Conservation (phyloP, 1,140 invertebrate genomes). For the Ceratoteleas bidentatus region DNA sequence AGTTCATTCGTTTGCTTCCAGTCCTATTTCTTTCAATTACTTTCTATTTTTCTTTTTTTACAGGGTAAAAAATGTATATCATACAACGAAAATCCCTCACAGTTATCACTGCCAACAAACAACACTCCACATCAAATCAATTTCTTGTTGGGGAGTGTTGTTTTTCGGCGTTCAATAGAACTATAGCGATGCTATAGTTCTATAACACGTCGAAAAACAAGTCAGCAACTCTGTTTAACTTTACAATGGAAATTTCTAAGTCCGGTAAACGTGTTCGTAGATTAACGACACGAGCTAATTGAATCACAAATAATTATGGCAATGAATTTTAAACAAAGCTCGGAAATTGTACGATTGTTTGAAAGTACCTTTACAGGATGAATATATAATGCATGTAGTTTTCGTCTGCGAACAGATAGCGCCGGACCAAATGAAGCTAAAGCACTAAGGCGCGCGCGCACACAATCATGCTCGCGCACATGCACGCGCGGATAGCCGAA, state of each 20-base stretch:
- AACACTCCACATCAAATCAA: no score
- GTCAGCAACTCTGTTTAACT: not conserved
- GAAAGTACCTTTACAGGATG: constrained; percentile 64
- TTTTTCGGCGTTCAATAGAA: no score
- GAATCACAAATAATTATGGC: constrained; percentile 56
- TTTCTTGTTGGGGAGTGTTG: no score
- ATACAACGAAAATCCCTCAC: no score
- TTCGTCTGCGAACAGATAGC: constrained; percentile 50
- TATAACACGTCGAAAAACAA: no score
- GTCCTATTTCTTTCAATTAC: no score
- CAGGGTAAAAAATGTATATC: no score
- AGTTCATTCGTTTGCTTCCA: no score
- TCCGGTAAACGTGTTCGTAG: constrained; percentile 40
- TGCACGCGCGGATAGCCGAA: constrained; percentile 40
- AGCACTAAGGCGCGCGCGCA: constrained; percentile 30
- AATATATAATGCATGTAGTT: constrained; percentile 65
- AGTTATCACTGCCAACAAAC: no score
- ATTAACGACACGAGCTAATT: constrained; percentile 47
- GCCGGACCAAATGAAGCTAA: constrained; percentile 54
- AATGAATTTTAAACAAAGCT: constrained; percentile 60
- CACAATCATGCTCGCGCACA: constrained; percentile 12
- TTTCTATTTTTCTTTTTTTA: no score
- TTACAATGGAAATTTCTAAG: constrained; percentile 17
- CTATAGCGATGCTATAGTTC: no score
- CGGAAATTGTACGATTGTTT: constrained; percentile 63